Evolutionary conservation across 2,888 invertebrate genomes (phyloP).

Genomic region (Cephus sareptanus): DNA sequence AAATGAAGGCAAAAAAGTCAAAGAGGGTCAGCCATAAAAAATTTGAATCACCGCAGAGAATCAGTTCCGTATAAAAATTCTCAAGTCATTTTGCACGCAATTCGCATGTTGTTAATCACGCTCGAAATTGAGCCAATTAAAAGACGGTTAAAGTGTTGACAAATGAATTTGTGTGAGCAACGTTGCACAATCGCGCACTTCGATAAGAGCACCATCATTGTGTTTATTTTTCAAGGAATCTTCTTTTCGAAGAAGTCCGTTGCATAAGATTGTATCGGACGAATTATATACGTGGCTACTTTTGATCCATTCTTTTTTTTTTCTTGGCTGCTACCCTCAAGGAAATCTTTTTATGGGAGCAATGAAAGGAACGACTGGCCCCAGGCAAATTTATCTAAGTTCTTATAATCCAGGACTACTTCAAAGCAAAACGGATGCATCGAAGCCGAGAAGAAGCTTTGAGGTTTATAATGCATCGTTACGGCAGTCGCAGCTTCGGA

Average conservation of each 20-base stretch:
- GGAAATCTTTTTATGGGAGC: background rate
- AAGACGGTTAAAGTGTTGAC: background rate
- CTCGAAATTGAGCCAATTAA: slow-evolving; percentile 9
- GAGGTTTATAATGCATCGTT: background rate
- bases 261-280: background rate
- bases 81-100: slow-evolving; percentile 20
- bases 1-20: background rate
- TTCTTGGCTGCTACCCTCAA: background rate
- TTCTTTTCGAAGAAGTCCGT: background rate
- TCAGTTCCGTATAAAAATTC: background rate
- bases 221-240: background rate
- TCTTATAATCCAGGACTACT: background rate
- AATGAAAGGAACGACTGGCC: background rate
- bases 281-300: background rate
- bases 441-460: background rate
- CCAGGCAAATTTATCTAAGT: background rate
- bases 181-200: background rate
- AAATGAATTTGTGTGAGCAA: background rate
- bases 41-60: background rate
- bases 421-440: background rate
- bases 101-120: slow-evolving; percentile 21
- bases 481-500: background rate
- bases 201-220: background rate
- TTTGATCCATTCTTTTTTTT: background rate
- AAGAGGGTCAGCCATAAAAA: background rate